Percentiles rank a stretch among this genome's conserved stretches.
Conservation (phyloP, 2,888 invertebrate species). For the Scaptomyza tumidula region DNA sequence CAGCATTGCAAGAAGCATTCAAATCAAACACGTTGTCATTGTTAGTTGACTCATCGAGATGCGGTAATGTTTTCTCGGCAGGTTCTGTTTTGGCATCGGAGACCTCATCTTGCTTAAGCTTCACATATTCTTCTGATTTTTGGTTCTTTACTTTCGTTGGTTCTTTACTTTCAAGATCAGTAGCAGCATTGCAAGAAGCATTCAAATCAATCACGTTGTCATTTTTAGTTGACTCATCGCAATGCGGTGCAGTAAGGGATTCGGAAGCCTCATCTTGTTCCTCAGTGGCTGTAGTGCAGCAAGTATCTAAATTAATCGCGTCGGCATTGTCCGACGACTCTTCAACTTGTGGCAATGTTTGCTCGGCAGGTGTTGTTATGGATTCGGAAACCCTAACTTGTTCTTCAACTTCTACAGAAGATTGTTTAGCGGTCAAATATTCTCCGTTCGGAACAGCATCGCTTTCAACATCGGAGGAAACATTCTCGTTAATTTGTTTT, state of each 20-base stretch:
- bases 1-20: neutral
- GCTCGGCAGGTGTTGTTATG: no score
- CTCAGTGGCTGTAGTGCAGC: neutral
- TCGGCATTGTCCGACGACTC: neutral
- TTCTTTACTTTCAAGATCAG: neutral
- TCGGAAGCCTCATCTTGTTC: neutral
- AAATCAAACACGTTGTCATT: conserved; percentile 1
- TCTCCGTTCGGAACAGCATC: neutral
- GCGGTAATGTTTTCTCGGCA: neutral
- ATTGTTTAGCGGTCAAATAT: no score
- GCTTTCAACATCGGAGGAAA: neutral
- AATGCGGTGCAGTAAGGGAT: neutral
- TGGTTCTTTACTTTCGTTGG: neutral
- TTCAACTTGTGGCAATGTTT: neutral
- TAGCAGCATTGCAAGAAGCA: neutral
- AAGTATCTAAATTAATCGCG: neutral
- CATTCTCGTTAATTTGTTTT: no score
- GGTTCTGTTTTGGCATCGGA: neutral
- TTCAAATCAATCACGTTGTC: conserved; percentile 6
- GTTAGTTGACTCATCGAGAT: neutral
- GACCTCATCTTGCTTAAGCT: neutral
- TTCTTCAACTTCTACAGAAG: neutral
- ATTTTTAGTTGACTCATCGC: neutral
- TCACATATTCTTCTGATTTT: neutral
- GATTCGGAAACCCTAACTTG: neutral